Evolutionary conservation across 2,797 vertebrate species (phyloP), one percentile per base, ranked within the genome.

Genomic region (Eurystomus glaucurus): DNA sequence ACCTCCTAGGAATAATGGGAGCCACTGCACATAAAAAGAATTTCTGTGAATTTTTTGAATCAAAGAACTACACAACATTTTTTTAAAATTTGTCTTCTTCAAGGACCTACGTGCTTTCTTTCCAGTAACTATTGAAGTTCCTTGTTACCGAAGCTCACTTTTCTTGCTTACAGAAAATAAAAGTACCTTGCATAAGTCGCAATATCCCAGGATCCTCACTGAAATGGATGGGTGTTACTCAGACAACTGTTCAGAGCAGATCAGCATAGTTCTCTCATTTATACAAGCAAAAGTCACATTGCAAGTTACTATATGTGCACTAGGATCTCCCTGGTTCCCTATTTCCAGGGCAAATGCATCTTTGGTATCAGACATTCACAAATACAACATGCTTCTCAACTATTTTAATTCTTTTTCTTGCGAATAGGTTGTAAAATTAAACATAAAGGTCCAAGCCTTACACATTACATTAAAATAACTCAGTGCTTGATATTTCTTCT

Each of bases 371-470:
- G 21, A 43, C 15, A 33, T 54, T 60, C 65, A 78, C 48, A 87
- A 87, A 76, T 39, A 29, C 5, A 81, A 58, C 4, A 45, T 6
- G 8, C 6, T 50, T 70, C 29, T 48, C 45, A 65, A 62, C 2
- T 72, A 50, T 33, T 89, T 20, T 57, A 66, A 65, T 82, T 72
- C 12, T 81, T 94, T 50, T 55, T 87, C 50, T 92, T 74, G 51
- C 25, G 85, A 84, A 80, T 35, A 60, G 10, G 70, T 6, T 20
- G 45, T 21, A 74, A 85, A 51, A 54, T 33, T 45, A 79, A 79
- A 69, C 6, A 68, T 23, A 74, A 60, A 37, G 4, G 4, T 68
- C 46, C 29, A 76, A 18, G 45, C 19, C 68, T 94, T 86, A 64
- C 37, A 33, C 94, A 7, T 50, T 75, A 60, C 25, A 20, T 72